A percentile compares a stretch with the other conserved stretches of the same genome.
Conservation (phyloP, 2,888 invertebrate species). For the Clunio marinus region DNA sequence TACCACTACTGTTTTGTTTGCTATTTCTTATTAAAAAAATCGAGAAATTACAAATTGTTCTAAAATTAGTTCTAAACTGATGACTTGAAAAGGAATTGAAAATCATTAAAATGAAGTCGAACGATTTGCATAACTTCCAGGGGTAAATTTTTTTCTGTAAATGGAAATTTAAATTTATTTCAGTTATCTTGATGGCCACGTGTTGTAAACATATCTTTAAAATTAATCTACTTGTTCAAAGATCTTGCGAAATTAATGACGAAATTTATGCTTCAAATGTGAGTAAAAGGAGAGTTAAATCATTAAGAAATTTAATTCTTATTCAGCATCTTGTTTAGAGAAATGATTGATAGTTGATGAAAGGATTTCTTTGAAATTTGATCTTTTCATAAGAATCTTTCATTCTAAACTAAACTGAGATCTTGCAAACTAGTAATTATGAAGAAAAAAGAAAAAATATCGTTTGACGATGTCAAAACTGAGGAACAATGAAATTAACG, state of each 20-base stretch:
- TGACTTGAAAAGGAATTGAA: background rate
- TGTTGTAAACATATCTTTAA: no score
- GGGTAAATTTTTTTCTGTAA: background rate
- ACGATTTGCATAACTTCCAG: background rate
- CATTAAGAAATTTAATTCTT: conserved; percentile 6
- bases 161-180: no score
- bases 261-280: no score
- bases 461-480: no score
- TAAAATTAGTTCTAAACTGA: background rate
- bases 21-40: background rate
- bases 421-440: no score
- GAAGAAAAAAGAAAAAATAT: no score
- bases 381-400: background rate
- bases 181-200: no score
- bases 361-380: background rate
- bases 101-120: background rate
- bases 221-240: no score
- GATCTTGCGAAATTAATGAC: no score
- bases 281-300: background rate
- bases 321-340: background rate
- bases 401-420: no score
- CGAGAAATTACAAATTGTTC: background rate
- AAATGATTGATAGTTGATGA: conserved; percentile 6
- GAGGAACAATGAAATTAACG: no score
- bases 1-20: background rate